Evolutionary conservation across 2,113 vertebrate genomes (phyloP).

Genomic region (Crocuta crocuta): DNA sequence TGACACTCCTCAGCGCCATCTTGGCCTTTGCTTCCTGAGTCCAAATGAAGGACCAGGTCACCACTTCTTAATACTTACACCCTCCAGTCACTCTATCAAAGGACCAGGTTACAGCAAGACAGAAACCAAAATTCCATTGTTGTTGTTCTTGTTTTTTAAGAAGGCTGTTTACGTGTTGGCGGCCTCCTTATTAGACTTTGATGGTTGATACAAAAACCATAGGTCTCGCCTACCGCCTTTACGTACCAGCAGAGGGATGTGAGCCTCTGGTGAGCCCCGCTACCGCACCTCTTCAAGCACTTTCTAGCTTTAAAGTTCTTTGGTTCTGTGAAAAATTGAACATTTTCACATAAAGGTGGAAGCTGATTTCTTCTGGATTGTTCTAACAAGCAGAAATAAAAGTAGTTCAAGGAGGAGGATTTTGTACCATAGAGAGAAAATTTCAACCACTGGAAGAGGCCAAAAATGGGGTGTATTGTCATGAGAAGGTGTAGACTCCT

Average conservation of each 20-base stretch:
- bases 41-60: background rate
- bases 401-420: background rate
- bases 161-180: background rate
- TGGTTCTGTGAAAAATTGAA: background rate
- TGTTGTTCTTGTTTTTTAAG: background rate
- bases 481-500: background rate
- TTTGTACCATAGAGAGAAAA: background rate
- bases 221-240: background rate
- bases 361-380: background rate
- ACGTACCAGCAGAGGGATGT: background rate
- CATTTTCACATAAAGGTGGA: background rate
- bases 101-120: background rate
- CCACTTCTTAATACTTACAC: background rate
- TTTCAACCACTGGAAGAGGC: background rate
- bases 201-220: background rate
- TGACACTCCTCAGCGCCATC: background rate
- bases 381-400: background rate
- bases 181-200: background rate
- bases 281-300: background rate
- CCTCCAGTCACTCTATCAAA: background rate
- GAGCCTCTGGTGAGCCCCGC: accelerated
- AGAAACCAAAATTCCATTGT: background rate
- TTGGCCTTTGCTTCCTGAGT: background rate
- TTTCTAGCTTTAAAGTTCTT: conserved; percentile 18
- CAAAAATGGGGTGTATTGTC: background rate